Evolutionary conservation across 2,888 invertebrate genomes (phyloP).

Genomic region (Hydriomena furcata): DNA sequence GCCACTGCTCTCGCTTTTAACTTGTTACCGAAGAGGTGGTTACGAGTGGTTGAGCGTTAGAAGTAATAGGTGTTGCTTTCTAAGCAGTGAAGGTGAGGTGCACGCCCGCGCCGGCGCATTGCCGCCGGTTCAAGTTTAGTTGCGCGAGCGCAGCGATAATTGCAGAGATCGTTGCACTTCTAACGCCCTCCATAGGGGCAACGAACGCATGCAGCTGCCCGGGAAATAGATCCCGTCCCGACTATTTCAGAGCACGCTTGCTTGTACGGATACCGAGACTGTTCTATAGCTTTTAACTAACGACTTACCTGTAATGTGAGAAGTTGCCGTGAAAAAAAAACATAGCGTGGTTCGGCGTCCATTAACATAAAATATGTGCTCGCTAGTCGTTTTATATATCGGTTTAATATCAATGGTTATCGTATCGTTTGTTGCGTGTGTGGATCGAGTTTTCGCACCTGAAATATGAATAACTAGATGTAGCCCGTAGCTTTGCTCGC

Average conservation of each 20-base stretch:
- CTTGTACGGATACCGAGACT: constrained; percentile 61
- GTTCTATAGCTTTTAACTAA: constrained; percentile 55
- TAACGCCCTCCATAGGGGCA: constrained; percentile 78
- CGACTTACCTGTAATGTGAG: constrained; percentile 68
- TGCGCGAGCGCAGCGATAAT: constrained; percentile 65
- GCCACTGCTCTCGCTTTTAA: constrained; percentile 71
- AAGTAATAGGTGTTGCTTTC: constrained; percentile 77
- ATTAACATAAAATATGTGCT: constrained; percentile 36
- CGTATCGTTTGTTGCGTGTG: constrained; percentile 27
- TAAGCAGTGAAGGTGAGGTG: constrained; percentile 80
- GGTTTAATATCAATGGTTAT: constrained; percentile 28
- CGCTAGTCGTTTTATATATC: constrained; percentile 28
- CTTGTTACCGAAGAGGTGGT: constrained; percentile 52
- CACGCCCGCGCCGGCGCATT: constrained; percentile 57
- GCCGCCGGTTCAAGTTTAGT: constrained; percentile 79
- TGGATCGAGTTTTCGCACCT: constrained; percentile 24
- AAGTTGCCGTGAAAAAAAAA: constrained; percentile 45
- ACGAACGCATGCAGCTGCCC: constrained; percentile 81
- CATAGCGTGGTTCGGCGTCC: constrained; percentile 29
- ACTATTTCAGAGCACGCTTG: constrained; percentile 78
- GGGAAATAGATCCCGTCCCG: constrained; percentile 81
- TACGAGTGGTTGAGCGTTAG: constrained; percentile 55
- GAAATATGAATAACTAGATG: constrained; percentile 9
- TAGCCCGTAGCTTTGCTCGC: too few relatives aligned
- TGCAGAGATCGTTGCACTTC: constrained; percentile 80